Conservation (phyloP, 2,797 vertebrate species). For the Picus viridis region DNA sequence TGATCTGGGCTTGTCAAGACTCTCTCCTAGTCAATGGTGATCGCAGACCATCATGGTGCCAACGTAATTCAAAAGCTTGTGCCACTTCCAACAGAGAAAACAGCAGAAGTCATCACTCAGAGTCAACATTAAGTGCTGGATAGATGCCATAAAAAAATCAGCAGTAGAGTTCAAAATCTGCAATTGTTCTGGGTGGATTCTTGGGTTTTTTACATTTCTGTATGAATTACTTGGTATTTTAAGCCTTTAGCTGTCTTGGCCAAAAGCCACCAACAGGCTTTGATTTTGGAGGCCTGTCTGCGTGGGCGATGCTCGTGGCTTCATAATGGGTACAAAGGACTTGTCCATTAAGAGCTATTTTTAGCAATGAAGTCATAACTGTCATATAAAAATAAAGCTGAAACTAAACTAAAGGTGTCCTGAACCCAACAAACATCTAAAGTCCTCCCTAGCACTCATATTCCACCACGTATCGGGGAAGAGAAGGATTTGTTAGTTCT, state of each 20-base stretch:
- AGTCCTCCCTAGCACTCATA: not conserved
- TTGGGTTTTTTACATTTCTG: not conserved
- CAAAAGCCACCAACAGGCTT: not conserved
- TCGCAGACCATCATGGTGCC: not conserved
- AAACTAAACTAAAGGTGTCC: not conserved
- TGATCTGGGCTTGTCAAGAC: not conserved
- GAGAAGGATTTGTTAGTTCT: not conserved
- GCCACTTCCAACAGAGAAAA: not conserved
- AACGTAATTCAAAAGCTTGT: not conserved
- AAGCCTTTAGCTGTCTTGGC: not conserved
- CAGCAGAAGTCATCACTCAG: not conserved
- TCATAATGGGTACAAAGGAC: not conserved
- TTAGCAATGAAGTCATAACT: slow-evolving; percentile 1
- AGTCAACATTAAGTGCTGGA: not conserved
- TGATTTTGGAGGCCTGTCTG: not conserved
- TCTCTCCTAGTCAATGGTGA: not conserved
- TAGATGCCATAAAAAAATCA: not conserved
- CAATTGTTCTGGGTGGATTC: not conserved
- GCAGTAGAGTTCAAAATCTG: not conserved
- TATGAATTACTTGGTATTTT: not conserved
- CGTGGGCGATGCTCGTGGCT: not conserved
- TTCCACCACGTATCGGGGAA: not conserved
- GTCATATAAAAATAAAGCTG: not conserved
- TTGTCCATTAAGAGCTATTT: not conserved
- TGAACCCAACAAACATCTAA: not conserved